phyloP scores from a whole-genome alignment of 2,888 invertebrate species.

The Catonia carolina region DNA sequence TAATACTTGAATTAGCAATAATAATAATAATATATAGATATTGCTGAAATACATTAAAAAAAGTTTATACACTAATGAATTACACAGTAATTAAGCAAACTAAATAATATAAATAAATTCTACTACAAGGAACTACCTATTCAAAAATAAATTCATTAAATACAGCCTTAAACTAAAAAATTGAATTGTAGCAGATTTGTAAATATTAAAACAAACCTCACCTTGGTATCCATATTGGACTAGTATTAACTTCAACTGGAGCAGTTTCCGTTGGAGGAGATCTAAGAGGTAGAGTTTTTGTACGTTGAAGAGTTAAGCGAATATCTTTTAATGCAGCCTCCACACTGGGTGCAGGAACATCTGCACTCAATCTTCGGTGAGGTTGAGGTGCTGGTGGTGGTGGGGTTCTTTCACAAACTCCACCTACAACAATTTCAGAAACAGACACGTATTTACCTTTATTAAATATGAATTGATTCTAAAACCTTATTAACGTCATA shows the following conservation, averaged over 20 bases:
- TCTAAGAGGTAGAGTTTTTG: conserved; percentile 56
- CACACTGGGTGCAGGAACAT: conserved; percentile 35
- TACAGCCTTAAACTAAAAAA: no score
- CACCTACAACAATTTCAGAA: conserved; percentile 12
- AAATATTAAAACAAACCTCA: conserved; percentile 40
- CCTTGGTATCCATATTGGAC: conserved; percentile 63
- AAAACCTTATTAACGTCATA: no score
- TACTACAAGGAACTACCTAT: no score
- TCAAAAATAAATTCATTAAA: no score
- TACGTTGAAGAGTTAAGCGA: conserved; percentile 68
- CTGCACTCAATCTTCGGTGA: conserved; percentile 39
- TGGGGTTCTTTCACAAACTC: conserved; percentile 26
- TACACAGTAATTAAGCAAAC: no score
- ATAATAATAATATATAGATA: no score
- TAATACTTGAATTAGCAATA: no score
- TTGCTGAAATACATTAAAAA: no score
- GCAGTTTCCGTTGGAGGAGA: conserved; percentile 41
- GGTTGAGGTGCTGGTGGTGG: conserved; percentile 70
- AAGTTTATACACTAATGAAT: no score
- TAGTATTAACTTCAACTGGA: conserved; percentile 45
- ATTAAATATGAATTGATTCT: not conserved
- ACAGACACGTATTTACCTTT: no score
- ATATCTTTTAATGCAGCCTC: conserved; percentile 76
- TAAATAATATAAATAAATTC: no score
- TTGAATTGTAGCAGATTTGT: no score